Conservation (phyloP, 2,888 invertebrate species). For the Andrena marginata region DNA sequence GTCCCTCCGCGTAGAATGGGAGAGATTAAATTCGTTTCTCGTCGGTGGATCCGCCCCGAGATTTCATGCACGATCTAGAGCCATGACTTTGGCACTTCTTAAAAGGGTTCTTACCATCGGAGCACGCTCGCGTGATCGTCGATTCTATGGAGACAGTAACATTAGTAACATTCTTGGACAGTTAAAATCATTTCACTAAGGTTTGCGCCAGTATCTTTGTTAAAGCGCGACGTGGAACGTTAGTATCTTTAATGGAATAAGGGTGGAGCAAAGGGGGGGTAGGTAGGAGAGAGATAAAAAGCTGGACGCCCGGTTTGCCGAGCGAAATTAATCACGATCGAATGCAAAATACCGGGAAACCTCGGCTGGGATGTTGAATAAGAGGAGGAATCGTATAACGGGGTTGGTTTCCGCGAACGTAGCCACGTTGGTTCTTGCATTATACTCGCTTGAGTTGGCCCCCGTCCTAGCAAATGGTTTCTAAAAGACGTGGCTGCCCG, state of each 20-base stretch:
- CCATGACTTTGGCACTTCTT: constrained; percentile 62
- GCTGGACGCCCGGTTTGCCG: not conserved
- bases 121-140: not conserved
- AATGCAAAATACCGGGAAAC: constrained; percentile 65
- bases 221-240: not conserved
- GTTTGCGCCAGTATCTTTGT: too few species aligned
- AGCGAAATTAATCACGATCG: constrained; percentile 55
- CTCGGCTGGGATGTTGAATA: constrained; percentile 51
- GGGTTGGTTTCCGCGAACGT: constrained; percentile 62
- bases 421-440: constrained; percentile 59
- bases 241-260: not conserved
- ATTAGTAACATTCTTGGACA: too few species aligned
- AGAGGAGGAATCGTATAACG: constrained; percentile 69
- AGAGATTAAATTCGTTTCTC: constrained; percentile 73
- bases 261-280: not conserved
- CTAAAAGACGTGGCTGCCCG: constrained; percentile 76
- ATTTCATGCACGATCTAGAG: constrained; percentile 62
- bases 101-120: constrained; percentile 58
- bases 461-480: constrained; percentile 76
- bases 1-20: constrained; percentile 24
- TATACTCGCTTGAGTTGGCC: constrained; percentile 74
- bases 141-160: too few species aligned
- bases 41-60: constrained; percentile 54
- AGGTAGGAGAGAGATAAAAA: constrained; percentile 6
- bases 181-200: too few species aligned